Base-by-base conservation (phyloP, 2,888 invertebrate genomes). In the Exephanes ischioxanthus region DNA sequence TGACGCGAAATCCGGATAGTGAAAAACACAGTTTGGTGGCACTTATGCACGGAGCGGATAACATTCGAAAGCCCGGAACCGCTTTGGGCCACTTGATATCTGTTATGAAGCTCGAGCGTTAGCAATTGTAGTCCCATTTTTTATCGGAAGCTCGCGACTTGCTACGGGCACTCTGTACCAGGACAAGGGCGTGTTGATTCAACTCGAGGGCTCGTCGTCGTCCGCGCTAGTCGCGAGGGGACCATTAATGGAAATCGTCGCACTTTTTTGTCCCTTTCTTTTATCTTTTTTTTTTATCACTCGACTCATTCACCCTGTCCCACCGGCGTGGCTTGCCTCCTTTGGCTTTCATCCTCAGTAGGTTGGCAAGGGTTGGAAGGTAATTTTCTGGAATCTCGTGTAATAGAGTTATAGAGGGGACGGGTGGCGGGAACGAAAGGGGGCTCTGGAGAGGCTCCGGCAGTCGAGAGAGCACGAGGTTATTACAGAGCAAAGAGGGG, bases 341-440 rank as follows among this genome's bases (percentile, higher is more conserved):
- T 48, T 26, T 63, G 41, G n/a, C 51, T 70, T 48, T 48, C 48
- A 48, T 51, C 30, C 26, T 48, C 45, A 22, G 3, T 58, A 30
- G 4, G 3, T 55, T 58, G 73, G 30, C 45, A 14, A 22, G 58
- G 58, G 58, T 26, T 61, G 58, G 16, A 33, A 41, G 75, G 33
- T 75, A 70, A 70, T 75, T 81, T 68, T 63, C 68, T 58, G 58
- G 45, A n/a, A 76, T 61, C 26, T 41, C 68, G 48, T 26, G 75
- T 76, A 76, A 70, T 76, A 37, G 67, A 80, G 73, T 75, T 26
- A 48, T 53, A n/a, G 37, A 61, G 19, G 37, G 55, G 19, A 53
- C 41, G 48, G 9, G 26, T 41, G 61, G 51, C 11, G 58, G 70
- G 70, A 76, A 53, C 76, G 61, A 76, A 76, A 53, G 76, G 63